These are phyloP conservation scores for Coryphaenoides rupestris DNA, from an alignment of 2,113 vertebrate species.

Conservation along the genomic window DNA sequence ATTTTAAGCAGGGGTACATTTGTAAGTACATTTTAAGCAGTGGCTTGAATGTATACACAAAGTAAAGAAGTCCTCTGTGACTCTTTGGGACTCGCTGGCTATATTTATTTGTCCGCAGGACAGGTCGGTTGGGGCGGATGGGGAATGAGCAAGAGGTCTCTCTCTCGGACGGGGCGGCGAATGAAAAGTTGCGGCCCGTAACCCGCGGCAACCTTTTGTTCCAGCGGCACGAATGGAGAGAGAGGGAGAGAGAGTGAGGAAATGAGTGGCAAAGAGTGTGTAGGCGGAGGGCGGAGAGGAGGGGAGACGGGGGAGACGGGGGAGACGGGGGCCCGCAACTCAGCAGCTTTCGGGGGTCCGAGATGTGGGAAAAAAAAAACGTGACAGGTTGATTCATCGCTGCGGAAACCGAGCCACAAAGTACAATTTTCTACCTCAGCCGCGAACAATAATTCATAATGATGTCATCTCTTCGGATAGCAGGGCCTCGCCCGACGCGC, in stretches of 20 bases:
- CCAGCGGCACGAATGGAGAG: constrained; percentile 3
- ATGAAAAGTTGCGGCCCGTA: constrained; percentile 38
- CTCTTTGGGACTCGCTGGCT: not conserved
- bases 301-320: constrained; percentile 29
- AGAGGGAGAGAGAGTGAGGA: constrained; percentile 18
- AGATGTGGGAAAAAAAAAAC: constrained; percentile 80
- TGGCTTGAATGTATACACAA: not conserved
- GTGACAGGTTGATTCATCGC: constrained; percentile 98
- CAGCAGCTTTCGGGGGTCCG: constrained; percentile 90
- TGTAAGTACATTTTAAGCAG: too few species aligned
- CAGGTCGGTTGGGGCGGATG: constrained; percentile 17
- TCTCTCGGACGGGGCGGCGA: constrained; percentile 29
- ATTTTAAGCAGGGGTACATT: too few species aligned
- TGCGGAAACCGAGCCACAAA: constrained; percentile 90
- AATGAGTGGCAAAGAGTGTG: constrained; percentile 58
- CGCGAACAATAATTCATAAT: constrained; percentile 99
- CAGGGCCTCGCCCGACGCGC: constrained; percentile 83
- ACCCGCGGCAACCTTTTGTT: constrained; percentile 53
- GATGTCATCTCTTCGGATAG: constrained; percentile 93
- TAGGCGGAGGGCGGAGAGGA: not conserved
- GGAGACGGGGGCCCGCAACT: constrained; percentile 73
- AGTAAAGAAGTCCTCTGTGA: not conserved
- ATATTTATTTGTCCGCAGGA: not conserved
- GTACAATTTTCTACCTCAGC: constrained; percentile 99
- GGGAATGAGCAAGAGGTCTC: constrained; percentile 23